Conservation (phyloP, 2,888 invertebrate genomes). For the Acronicta leporina region DNA sequence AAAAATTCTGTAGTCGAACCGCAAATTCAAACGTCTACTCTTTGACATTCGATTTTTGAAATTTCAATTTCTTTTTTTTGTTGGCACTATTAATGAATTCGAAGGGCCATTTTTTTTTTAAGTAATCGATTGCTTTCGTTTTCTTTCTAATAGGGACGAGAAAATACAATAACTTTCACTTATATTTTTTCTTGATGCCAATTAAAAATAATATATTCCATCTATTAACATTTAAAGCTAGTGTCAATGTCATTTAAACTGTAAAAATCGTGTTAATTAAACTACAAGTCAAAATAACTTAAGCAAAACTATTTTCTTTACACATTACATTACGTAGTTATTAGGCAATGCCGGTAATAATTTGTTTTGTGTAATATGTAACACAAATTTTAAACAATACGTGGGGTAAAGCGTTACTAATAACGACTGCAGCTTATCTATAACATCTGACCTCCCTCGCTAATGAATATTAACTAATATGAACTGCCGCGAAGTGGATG, state of each 20-base stretch:
- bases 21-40: slow-evolving; percentile 50
- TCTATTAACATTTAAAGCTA: slow-evolving; percentile 26
- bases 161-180: background rate
- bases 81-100: slow-evolving; percentile 36
- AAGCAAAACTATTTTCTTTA: background rate
- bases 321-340: background rate
- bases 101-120: slow-evolving; percentile 35
- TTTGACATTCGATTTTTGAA: slow-evolving; percentile 74
- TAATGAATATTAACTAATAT: slow-evolving; percentile 88
- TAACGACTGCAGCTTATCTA: slow-evolving; percentile 70
- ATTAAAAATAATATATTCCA: slow-evolving; percentile 35
- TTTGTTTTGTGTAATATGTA: slow-evolving; percentile 38
- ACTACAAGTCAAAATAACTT: slow-evolving; percentile 6
- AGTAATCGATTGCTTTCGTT: slow-evolving; percentile 16
- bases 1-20: slow-evolving; percentile 22
- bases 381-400: slow-evolving; percentile 38
- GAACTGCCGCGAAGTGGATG: slow-evolving; percentile 70
- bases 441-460: slow-evolving; percentile 78
- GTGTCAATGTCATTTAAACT: slow-evolving; percentile 3
- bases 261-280: background rate
- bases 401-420: slow-evolving; percentile 51
- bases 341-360: slow-evolving; percentile 10
- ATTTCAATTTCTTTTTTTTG: slow-evolving; percentile 35
- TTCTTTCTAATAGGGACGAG: slow-evolving; percentile 7
- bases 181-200: slow-evolving; percentile 9